phyloP scores from a whole-genome alignment of 2,797 vertebrate genomes.

The Cyprinodon diabolis region DNA sequence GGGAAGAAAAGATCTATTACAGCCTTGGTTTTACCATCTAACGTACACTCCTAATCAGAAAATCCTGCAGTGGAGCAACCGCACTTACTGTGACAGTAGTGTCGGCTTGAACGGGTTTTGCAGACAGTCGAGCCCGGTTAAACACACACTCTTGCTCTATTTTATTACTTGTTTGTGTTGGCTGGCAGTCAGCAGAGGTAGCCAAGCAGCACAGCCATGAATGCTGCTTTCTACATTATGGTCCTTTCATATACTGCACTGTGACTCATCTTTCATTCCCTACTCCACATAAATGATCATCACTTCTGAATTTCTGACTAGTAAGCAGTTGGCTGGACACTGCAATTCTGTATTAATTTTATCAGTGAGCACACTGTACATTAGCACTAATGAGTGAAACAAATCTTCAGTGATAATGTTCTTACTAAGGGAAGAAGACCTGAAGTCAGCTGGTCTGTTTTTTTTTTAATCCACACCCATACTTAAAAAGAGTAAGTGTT shows the following conservation, averaged over 20 bases:
- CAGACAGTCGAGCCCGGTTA: neutral
- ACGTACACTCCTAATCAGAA: conserved; percentile 11
- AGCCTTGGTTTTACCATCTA: conserved; percentile 38
- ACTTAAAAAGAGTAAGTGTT: neutral
- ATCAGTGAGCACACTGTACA: neutral
- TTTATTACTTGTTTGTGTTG: conserved; percentile 64
- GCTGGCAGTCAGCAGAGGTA: conserved; percentile 44
- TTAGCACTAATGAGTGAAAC: neutral
- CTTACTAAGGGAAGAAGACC: neutral
- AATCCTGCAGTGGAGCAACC: neutral
- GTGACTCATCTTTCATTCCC: conserved; percentile 39
- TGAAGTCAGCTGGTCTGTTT: too few species aligned
- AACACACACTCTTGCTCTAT: conserved; percentile 25
- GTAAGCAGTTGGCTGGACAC: neutral
- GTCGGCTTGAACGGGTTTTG: neutral
- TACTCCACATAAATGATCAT: conserved; percentile 37
- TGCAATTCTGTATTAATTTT: neutral
- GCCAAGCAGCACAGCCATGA: conserved; percentile 41
- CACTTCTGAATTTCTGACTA: conserved; percentile 3
- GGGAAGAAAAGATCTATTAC: conserved; percentile 51
- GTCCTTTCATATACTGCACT: conserved; percentile 45
- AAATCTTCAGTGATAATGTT: neutral
- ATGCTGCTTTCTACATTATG: conserved; percentile 52
- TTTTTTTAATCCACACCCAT: neutral
- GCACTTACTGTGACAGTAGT: conserved; percentile 2